Conservation (phyloP, 2,113 vertebrate species). For the Oreotrochilus melanogaster region DNA sequence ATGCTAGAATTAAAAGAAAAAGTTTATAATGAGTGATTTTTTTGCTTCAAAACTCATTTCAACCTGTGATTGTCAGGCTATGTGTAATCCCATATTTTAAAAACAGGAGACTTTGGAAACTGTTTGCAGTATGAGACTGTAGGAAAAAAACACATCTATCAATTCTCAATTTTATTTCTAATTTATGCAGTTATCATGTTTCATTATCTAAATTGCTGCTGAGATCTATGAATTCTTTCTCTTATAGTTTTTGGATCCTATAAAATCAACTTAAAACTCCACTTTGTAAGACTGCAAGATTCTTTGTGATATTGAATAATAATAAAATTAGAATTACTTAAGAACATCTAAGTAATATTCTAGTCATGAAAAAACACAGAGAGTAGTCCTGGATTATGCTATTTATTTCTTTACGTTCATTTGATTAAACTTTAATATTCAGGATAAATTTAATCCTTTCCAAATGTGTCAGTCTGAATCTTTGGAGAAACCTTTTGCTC, state of each 20-base stretch:
- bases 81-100: not conserved
- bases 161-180: not conserved
- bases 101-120: not conserved
- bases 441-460: slow-evolving; percentile 42
- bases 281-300: not conserved
- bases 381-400: not conserved
- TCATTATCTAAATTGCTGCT: not conserved
- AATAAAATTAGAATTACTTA: slow-evolving; percentile 42
- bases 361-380: not conserved
- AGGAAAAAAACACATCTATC: not conserved
- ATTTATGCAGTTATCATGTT: not conserved
- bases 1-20: not conserved
- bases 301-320: slow-evolving; percentile 2
- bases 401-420: slow-evolving; percentile 23
- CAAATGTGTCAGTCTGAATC: slow-evolving; percentile 36
- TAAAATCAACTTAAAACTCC: not conserved
- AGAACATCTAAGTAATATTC: slow-evolving; percentile 33
- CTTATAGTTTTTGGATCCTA: not conserved
- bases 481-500: slow-evolving; percentile 37
- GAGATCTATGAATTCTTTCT: not conserved
- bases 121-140: not conserved
- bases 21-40: fast-evolving
- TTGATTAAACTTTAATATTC: slow-evolving; percentile 57
- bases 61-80: not conserved
- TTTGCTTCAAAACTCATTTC: not conserved